Percentiles rank a stretch among this genome's conserved stretches.
Conservation (phyloP, 2,888 invertebrate species). For the Tetrapedia diversipes region DNA sequence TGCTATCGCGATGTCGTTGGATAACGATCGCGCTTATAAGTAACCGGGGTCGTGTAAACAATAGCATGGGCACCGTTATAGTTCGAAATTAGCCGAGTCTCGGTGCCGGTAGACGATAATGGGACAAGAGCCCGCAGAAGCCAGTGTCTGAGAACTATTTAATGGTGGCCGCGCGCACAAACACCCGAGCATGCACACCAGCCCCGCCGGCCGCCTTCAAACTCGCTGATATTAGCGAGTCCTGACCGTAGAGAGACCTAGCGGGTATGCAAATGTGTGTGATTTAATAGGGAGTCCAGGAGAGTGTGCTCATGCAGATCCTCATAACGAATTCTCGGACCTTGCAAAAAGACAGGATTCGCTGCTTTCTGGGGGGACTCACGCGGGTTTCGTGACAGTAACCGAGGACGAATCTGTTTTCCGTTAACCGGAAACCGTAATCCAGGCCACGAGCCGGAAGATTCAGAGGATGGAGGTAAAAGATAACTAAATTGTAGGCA, state of each 20-base stretch:
- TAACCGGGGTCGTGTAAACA: conserved; percentile 36
- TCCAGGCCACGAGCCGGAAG: not conserved
- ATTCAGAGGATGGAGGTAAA: not conserved
- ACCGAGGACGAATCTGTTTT: not conserved
- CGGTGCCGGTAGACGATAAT: not conserved
- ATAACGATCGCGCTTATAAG: conserved; percentile 6
- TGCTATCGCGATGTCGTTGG: not conserved
- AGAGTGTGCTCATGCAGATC: conserved; percentile 39
- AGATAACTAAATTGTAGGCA: not conserved
- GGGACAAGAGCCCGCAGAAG: not conserved
- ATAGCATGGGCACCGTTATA: not conserved
- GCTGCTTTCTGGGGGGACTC: not conserved
- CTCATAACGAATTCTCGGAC: conserved; percentile 28
- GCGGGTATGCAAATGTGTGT: conserved; percentile 49
- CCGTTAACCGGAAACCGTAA: not conserved
- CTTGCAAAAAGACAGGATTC: not conserved
- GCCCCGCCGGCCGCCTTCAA: too few relatives aligned
- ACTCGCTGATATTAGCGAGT: conserved; percentile 4
- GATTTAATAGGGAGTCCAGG: conserved; percentile 48
- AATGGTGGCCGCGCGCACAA: conserved; percentile 26
- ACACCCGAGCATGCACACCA: conserved; percentile 10
- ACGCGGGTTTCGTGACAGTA: not conserved
- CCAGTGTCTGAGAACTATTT: conserved; percentile 41
- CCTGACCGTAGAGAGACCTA: not conserved
- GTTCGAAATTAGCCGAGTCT: conserved; percentile 16